Conservation (phyloP, 37 sponge, comb jelly and placozoan species). For the Spongilla lacustris region DNA sequence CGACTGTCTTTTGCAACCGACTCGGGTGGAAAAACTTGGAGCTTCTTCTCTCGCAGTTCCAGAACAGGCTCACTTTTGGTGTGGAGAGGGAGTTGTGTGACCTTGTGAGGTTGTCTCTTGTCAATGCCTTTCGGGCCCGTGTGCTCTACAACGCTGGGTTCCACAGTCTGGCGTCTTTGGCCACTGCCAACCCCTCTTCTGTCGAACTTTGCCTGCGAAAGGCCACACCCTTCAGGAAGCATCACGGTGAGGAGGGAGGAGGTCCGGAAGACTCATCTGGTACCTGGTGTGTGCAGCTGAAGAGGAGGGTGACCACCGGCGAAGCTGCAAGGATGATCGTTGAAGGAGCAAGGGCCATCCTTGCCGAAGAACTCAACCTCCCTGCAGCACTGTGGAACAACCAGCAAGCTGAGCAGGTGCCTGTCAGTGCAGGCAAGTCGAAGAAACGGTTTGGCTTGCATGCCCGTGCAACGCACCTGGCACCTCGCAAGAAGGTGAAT, state of each 20-base stretch:
- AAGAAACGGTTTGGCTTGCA: too few species aligned
- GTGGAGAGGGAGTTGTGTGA: constrained; percentile 94
- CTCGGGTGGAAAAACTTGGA: constrained; percentile 91
- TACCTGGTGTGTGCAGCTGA: constrained; percentile 82
- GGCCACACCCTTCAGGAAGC: constrained; percentile 86
- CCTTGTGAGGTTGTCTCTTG: constrained; percentile 83
- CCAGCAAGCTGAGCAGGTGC: neutral
- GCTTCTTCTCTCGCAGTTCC: constrained; percentile 94
- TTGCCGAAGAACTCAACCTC: constrained; percentile 55
- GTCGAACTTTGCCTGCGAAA: constrained; percentile 78
- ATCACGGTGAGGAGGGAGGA: constrained; percentile 40
- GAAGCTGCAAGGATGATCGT: constrained; percentile 84
- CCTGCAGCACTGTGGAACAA: constrained; percentile 61
- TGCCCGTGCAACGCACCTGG: too few species aligned
- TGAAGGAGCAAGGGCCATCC: constrained; percentile 78
- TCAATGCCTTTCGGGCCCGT: constrained; percentile 90
- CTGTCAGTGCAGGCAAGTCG: neutral
- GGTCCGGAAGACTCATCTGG: neutral
- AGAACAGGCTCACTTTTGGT: constrained; percentile 92
- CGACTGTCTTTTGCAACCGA: constrained; percentile 90
- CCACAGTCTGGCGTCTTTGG: constrained; percentile 81
- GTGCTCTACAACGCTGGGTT: constrained; percentile 94
- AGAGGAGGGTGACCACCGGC: constrained; percentile 71
- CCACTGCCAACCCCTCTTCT: constrained; percentile 71
- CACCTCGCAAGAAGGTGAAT: too few species aligned